phyloP scores from a whole-genome alignment of 2,888 invertebrate genomes.

The Drosophila helvetica region DNA sequence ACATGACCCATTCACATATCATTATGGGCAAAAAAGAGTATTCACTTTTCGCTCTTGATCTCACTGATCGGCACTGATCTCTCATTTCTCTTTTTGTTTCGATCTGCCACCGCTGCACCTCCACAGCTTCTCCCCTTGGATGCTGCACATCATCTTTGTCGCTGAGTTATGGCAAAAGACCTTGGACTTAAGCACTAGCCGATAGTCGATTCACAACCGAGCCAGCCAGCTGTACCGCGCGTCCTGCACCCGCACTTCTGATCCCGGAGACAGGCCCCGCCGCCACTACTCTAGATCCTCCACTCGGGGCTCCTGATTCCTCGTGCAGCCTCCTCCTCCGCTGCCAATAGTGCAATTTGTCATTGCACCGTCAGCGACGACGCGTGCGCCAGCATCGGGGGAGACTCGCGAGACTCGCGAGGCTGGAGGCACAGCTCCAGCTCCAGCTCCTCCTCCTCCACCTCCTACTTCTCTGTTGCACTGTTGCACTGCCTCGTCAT shows the following conservation, averaged over 20 bases:
- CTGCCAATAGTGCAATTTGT: conserved; percentile 66
- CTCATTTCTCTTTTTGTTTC: not conserved
- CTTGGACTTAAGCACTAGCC: conserved; percentile 60
- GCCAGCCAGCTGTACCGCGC: conserved; percentile 51
- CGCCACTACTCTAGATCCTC: not conserved
- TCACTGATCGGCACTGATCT: not conserved
- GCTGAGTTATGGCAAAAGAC: conserved; percentile 71
- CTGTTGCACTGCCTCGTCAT: conserved; percentile 45
- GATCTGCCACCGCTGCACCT: not conserved
- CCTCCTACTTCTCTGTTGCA: conserved; percentile 9
- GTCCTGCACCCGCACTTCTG: conserved; percentile 49
- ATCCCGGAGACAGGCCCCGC: conserved; percentile 1
- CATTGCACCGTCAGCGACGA: conserved; percentile 66
- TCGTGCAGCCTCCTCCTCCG: conserved; percentile 10
- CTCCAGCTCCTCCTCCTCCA: conserved; percentile 20
- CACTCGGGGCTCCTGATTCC: not conserved
- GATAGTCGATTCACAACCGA: conserved; percentile 12
- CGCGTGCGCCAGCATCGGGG: conserved; percentile 63
- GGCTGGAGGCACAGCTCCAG: conserved; percentile 16
- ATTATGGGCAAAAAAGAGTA: not conserved
- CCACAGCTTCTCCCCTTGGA: conserved; percentile 11
- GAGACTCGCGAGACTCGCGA: conserved; percentile 30
- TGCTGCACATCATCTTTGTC: conserved; percentile 57
- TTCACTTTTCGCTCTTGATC: not conserved
- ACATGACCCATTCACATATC: not conserved